Evolutionary conservation across 2,113 vertebrate species (phyloP), one percentile per base, ranked within the genome.

Genomic region (Murina feae): DNA sequence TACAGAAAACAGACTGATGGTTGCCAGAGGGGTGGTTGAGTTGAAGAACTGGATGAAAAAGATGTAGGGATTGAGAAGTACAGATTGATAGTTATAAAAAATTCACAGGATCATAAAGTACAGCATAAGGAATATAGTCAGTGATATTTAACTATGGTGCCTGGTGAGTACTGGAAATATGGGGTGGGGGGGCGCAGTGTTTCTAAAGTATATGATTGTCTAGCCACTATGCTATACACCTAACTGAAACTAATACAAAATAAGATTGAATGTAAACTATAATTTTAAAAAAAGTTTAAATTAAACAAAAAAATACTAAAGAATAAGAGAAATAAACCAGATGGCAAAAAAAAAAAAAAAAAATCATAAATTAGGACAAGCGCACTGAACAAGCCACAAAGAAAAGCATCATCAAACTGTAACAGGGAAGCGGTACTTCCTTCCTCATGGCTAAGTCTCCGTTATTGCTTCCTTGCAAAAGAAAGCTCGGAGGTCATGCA

Each of bases 311-410:
- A 91, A 97, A 96, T 94, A 96, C 80, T 95, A 97, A 97, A 95
- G 74, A 96, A 96, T 58, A 95, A 95, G 93, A 97, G 93, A 97
- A 97, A 97, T 95, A 96, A 97, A 93, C 92, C 97, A 97, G 96
- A 96, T 96, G 95, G 96, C 91, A 96, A 95, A 93, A 71, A 44
- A 10, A 96, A 95, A 93, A 71, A 44, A 10, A 44, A 37, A 37
- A 95, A 86, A 83, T 49, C 94, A 92, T 95, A 97, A 96, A 97
- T 95, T 92, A 96, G 95, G 92, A 90, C 74, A 95, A 93, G 91
- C 11, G 0, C 49, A 72, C 78, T 92, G 92, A 96, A 95, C 89
- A 53, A 89, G 80, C 83, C 89, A 95, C 96, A 97, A 87, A 97
- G 93, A 78, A 82, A 95, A 72, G 44, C 94, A 87, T 58, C 42